Percentiles rank a stretch among this genome's conserved stretches.
phyloP scores from a whole-genome alignment of 2,113 vertebrate species.

The Eulemur macaco region DNA sequence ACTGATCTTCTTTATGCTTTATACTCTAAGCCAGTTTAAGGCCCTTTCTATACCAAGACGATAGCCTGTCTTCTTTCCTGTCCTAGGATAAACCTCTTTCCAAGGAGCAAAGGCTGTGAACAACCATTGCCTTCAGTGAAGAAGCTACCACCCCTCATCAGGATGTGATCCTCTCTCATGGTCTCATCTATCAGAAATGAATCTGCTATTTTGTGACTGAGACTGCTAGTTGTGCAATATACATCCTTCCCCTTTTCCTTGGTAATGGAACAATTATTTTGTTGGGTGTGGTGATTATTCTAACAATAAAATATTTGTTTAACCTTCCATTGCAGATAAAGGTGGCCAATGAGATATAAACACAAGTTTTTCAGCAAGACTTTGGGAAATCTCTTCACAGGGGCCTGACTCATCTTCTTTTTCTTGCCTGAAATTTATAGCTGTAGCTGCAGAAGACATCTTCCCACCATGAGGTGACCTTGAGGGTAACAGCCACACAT shows the following conservation, averaged over 20 bases:
- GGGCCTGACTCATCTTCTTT: not conserved
- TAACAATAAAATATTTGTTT: not conserved
- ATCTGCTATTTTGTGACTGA: not conserved
- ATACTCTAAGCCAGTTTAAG: not conserved
- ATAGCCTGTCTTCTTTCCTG: not conserved
- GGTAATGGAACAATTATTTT: not conserved
- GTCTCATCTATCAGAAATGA: not conserved
- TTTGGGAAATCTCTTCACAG: not conserved
- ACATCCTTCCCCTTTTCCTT: not conserved
- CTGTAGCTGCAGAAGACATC: not conserved
- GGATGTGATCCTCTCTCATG: not conserved
- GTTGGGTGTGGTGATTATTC: not conserved
- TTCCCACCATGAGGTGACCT: not conserved
- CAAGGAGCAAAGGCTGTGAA: not conserved
- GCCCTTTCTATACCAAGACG: not conserved
- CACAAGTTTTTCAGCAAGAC: not conserved
- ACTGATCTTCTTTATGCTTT: not conserved
- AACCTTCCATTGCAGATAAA: not conserved
- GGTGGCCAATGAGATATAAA: not conserved
- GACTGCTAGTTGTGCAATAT: not conserved
- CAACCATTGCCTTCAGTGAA: not conserved
- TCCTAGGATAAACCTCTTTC: not conserved
- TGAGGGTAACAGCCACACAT: not conserved
- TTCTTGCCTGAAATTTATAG: not conserved
- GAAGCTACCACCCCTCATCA: not conserved